Evolutionary conservation across 2,113 vertebrate genomes (phyloP), one percentile per base, ranked within the genome.

Genomic region (Elanus axillaris): DNA sequence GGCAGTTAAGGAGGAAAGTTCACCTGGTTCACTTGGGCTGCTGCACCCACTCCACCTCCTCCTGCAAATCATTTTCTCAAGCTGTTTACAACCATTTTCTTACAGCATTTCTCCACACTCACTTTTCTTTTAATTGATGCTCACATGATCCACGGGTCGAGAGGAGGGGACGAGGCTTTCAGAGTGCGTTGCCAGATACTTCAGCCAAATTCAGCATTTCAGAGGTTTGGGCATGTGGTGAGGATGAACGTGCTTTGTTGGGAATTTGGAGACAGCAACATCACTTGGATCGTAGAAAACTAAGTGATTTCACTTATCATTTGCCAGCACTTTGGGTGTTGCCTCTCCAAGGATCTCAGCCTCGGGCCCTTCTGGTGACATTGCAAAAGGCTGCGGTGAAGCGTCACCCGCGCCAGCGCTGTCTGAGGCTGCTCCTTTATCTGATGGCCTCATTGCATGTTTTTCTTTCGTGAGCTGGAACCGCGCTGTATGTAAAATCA

Each of bases 61-160:
- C 31, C 45, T 3, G 8, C 38, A 18, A 8, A 26, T 31, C 52
- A 2, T 50, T 36, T 40, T 8, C 81, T 40, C 29, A 4, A 38
- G n/a, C 43, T 50, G 21, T 34, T 73, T 19, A 8, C 16, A 6
- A 0, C n/a, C 2, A 0, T 3, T 38, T 59, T 17, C 50, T 32
- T 7, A 29, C 1, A 3, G 34, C 22, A 5, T 27, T 22, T 14
- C 32, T 88, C 50, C 13, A 3, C 11, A 1, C 16, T 40, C 6
- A 6, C 12, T 21, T 14, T 7, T 10, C n/a, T 17, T 23, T 8
- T 5, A 13, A 2, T 7, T 5, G 20, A 4, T 45, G 8, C 26
- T 81, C 22, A 4, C 5, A 0, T 12, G 9, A 34, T 20, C 5
- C 18, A 1, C 1, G 6, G 52, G 7, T 15, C 36, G 16, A 16